Percentiles rank a stretch among this genome's conserved stretches.
These are phyloP conservation scores for Trinectes maculatus DNA, from an alignment of 2,113 vertebrate genomes.

Conservation along the genomic window DNA sequence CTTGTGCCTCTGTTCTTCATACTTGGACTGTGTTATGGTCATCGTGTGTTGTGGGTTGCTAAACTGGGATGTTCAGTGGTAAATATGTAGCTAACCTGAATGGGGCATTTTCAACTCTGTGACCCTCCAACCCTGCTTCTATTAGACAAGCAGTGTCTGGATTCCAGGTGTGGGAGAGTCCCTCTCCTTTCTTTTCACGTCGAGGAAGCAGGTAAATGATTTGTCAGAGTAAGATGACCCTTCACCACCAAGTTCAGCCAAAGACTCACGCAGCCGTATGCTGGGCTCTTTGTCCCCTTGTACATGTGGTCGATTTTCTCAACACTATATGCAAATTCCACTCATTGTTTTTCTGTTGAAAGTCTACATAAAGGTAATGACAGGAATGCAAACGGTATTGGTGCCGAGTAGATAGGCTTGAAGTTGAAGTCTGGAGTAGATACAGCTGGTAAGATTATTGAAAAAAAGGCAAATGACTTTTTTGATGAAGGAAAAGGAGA, in stretches of 20 bases:
- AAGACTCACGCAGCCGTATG: neutral
- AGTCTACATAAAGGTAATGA: no score
- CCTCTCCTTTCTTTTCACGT: conserved; percentile 45
- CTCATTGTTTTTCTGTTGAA: neutral
- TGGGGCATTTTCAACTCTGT: conserved; percentile 34
- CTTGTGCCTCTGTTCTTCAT: neutral
- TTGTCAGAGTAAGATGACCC: conserved; percentile 57
- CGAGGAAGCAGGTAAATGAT: conserved; percentile 79
- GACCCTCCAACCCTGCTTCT: conserved; percentile 51
- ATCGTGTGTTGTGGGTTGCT: no score
- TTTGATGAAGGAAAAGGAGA: no score
- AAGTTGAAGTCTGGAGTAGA: no score
- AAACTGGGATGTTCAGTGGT: conserved; percentile 11
- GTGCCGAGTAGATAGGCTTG: no score
- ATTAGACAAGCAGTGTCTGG: conserved; percentile 52
- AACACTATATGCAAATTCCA: no score
- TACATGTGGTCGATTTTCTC: neutral
- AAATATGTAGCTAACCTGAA: conserved; percentile 60
- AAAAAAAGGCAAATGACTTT: no score
- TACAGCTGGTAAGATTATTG: no score
- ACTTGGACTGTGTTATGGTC: no score
- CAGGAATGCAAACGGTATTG: no score
- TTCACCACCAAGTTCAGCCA: conserved; percentile 50
- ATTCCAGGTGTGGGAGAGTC: conserved; percentile 73
- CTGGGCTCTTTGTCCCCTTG: neutral